These are phyloP conservation scores for Oscheius sp. DNA, from an alignment of 2,888 invertebrate species.

Conservation along the genomic window DNA sequence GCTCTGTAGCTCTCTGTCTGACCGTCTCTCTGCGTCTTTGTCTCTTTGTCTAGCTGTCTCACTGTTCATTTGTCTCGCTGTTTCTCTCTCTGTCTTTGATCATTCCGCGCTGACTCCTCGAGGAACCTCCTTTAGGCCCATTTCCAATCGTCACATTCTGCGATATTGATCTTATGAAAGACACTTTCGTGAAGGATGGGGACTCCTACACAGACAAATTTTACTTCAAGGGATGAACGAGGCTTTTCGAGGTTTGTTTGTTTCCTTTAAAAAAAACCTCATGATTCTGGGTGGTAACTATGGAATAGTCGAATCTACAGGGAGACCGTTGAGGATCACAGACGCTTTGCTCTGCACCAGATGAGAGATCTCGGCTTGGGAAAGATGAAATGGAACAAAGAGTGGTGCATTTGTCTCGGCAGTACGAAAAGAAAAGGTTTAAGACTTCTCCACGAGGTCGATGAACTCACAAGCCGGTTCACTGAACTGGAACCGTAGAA, in stretches of 20 bases:
- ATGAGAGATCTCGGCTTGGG: slow-evolving; percentile 46
- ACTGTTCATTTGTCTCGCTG: too few relatives aligned
- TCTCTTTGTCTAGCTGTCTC: too few relatives aligned
- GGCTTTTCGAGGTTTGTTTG: slow-evolving; percentile 38
- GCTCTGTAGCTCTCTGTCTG: too few relatives aligned
- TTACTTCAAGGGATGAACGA: slow-evolving; percentile 37
- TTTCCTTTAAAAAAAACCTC: not conserved
- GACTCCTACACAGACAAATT: slow-evolving; percentile 47
- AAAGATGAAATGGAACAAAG: slow-evolving; percentile 42
- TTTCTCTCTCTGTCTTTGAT: too few relatives aligned
- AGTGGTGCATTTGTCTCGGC: not conserved
- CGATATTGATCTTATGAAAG: slow-evolving; percentile 47
- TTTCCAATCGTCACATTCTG: slow-evolving; percentile 43
- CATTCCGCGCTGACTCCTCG: not conserved
- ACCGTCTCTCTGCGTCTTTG: too few relatives aligned
- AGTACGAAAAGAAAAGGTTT: not conserved
- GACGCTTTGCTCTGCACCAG: slow-evolving; percentile 45
- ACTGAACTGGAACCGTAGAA: not conserved
- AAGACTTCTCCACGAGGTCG: slow-evolving; percentile 40
- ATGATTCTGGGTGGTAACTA: slow-evolving; percentile 39
- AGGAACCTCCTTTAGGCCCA: slow-evolving; percentile 23
- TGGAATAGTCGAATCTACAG: slow-evolving; percentile 46
- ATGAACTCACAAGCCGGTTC: slow-evolving; percentile 25
- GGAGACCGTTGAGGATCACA: slow-evolving; percentile 44
- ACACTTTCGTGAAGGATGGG: slow-evolving; percentile 49